A percentile compares a stretch with the other conserved stretches of the same genome.
Evolutionary conservation across 2,888 invertebrate genomes (phyloP).

Genomic region (Axea sp.): DNA sequence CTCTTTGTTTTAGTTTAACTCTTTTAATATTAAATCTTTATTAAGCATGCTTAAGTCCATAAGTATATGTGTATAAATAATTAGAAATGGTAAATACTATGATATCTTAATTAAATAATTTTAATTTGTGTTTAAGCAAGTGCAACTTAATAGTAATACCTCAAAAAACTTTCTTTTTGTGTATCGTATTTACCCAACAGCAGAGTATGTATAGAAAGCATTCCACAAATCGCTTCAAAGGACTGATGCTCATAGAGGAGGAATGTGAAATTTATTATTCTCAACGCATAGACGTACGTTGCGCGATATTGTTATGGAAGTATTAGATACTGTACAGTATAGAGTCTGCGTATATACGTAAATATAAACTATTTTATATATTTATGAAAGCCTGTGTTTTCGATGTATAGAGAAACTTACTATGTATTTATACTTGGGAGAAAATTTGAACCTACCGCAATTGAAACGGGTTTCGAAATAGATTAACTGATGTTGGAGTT

Average conservation of each 20-base stretch:
- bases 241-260: conserved; percentile 38
- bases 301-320: conserved; percentile 44
- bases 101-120: too few relatives aligned
- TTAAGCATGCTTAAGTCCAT: too few relatives aligned
- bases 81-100: too few relatives aligned
- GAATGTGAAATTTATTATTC: conserved; percentile 54
- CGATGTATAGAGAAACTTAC: conserved; percentile 44
- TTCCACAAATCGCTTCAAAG: conserved; percentile 50
- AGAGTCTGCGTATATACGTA: conserved; percentile 12
- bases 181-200: not conserved
- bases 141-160: too few relatives aligned
- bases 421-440: conserved; percentile 22
- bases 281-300: conserved; percentile 40
- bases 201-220: conserved; percentile 18
- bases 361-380: conserved; percentile 50
- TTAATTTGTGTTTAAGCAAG: too few relatives aligned
- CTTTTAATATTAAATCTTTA: too few relatives aligned
- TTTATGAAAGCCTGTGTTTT: conserved; percentile 60
- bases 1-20: too few relatives aligned
- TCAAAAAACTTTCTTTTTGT: not conserved
- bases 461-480: conserved; percentile 24
- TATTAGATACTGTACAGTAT: conserved; percentile 22
- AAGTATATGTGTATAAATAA: too few relatives aligned
- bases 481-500: conserved; percentile 14
- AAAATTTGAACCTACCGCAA: conserved; percentile 18